Base-by-base conservation (phyloP, 2,113 vertebrate species). In the Cinclus cinclus region DNA sequence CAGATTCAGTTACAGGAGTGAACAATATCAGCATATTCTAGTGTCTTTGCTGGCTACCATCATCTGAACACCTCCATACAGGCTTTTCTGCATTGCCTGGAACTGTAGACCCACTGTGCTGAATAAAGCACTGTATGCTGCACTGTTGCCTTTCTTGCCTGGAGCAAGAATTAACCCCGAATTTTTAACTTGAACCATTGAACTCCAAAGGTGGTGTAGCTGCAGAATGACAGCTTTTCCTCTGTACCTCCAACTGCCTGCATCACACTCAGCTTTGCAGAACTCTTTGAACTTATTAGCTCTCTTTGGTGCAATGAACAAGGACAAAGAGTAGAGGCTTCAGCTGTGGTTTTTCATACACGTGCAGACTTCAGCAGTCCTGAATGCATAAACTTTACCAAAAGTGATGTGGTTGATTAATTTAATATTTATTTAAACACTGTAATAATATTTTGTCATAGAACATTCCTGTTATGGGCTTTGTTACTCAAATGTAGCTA, bases 161-260 rank as follows among this genome's bases (percentile, higher is more conserved):
- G 13, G 75, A 41, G 80, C 60, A 74, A 89, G 86, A 84, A 90
- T 87, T 89, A 81, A 94, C 68, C 60, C 37, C 49, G 47, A 78
- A 52, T 89, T 93, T 95, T 92, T 92, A 53, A 50, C 64, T 27
- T 83, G 65, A 90, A 84, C 64, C 53, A 31, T 68, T 83, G 74
- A 80, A 90, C 37, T 18, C 21, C 76, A 85, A 41, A 92, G 39
- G 47, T 90, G 52, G 37, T 53, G 56, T 58, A 68, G 41, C 33
- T 77, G 47, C 35, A 90, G 68, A 83, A 60, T 69, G 46, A 25
- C 41, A 56, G 16, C 31, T 79, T 93, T 76, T 44, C 30, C 50
- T 59, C 64, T 37, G 1, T 77, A 44, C 30, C 33, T 84, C 31
- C 77, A 52, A 5, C 35, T 63, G 58, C 27, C 39, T 63, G 33